Evolutionary conservation across 2,113 vertebrate genomes (phyloP).

Genomic region (Hemicordylus capensis): DNA sequence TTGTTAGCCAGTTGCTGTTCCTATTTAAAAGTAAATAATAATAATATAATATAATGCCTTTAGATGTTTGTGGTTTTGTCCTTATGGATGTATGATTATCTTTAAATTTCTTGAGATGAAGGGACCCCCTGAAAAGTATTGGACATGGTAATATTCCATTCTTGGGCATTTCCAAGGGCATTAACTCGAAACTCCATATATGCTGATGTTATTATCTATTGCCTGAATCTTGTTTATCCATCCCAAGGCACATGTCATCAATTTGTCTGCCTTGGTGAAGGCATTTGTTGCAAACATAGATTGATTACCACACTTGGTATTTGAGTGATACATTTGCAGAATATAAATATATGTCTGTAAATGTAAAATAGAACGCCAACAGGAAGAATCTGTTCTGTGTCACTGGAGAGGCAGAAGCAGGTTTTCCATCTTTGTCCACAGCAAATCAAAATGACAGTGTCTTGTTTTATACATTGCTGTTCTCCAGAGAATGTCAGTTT

Average conservation of each 20-base stretch:
- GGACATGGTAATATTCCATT: constrained; percentile 57
- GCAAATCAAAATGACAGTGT: constrained; percentile 62
- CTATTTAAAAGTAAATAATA: neutral
- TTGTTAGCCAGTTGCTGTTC: neutral
- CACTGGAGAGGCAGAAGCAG: constrained; percentile 46
- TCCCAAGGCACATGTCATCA: constrained; percentile 56
- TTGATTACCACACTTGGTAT: constrained; percentile 37
- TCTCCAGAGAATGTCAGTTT: constrained; percentile 36
- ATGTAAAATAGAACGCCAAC: constrained; percentile 55
- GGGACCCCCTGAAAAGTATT: constrained; percentile 42
- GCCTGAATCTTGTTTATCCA: constrained; percentile 60
- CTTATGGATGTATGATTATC: constrained; percentile 51
- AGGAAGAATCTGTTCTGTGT: constrained; percentile 61
- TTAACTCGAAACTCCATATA: constrained; percentile 63
- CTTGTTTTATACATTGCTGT: constrained; percentile 42
- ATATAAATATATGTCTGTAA: constrained; percentile 37
- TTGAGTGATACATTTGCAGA: constrained; percentile 54
- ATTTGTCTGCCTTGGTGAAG: constrained; percentile 42
- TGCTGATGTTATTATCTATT: constrained; percentile 51
- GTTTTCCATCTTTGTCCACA: constrained; percentile 52
- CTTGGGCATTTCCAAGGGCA: constrained; percentile 56
- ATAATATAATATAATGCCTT: constrained; percentile 8
- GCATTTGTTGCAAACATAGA: constrained; percentile 42
- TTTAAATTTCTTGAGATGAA: constrained; percentile 54
- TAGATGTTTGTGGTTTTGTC: constrained; percentile 46